A percentile compares a stretch with the other conserved stretches of the same genome.
Conservation (phyloP, 2,888 invertebrate species). For the Hylaea fasciaria region DNA sequence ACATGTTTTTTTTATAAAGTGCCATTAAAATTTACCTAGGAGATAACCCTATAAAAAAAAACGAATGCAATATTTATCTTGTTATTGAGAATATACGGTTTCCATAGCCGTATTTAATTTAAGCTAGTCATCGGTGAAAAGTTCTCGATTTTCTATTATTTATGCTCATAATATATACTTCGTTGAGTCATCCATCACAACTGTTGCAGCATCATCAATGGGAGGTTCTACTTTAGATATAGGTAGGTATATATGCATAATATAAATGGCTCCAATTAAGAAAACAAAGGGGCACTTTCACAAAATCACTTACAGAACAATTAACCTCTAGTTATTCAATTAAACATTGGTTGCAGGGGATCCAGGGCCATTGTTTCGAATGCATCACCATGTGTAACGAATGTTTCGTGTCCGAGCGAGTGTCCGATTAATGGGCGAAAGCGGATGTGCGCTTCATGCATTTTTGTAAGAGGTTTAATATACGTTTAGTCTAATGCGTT, state of each 20-base stretch:
- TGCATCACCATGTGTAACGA: constrained; percentile 7
- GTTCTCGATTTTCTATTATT: too few relatives aligned
- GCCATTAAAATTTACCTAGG: too few relatives aligned
- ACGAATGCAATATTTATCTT: too few relatives aligned
- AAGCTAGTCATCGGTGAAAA: too few relatives aligned
- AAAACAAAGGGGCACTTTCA: constrained; percentile 14
- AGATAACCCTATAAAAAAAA: too few relatives aligned
- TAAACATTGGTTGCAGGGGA: constrained; percentile 10
- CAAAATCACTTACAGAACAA: constrained; percentile 8
- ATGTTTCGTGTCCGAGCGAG: constrained; percentile 1
- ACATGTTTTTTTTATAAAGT: too few relatives aligned
- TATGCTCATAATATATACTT: too few relatives aligned
- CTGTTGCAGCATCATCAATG: constrained; percentile 1
- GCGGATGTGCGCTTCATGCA: constrained; percentile 1
- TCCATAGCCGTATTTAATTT: too few relatives aligned
- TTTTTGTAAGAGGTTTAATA: background rate
- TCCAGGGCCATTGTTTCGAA: constrained; percentile 6
- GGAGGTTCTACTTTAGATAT: background rate
- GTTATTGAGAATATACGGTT: too few relatives aligned
- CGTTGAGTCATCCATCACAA: too few relatives aligned
- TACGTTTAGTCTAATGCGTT: too few relatives aligned
- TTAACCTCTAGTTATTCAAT: constrained; percentile 14
- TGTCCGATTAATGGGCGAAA: constrained; percentile 13
- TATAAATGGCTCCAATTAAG: constrained; percentile 7
- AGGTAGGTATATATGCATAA: background rate